Base-by-base conservation (phyloP, 1,140 invertebrate genomes). In the Drosophila novamexicana region DNA sequence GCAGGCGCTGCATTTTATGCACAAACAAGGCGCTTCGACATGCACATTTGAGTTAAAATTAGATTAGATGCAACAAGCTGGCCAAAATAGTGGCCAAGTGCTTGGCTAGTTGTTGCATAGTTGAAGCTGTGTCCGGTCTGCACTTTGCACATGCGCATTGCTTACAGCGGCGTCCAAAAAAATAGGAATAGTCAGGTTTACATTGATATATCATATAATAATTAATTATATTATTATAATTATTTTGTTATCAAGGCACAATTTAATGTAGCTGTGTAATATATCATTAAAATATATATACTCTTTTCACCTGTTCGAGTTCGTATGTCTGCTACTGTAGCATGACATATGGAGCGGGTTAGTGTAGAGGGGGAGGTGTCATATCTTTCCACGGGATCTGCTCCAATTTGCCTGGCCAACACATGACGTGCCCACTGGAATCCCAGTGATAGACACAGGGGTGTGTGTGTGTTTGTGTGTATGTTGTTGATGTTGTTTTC, bases 21-120 rank as follows among this genome's bases (percentile, higher is more conserved):
- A 57, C 72, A 70, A 70, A 75, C 73, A 75, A 64, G 67, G 73
- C 61, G 36, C 69, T 49, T 50, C 32, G 49, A 63, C 66, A 83
- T 82, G 80, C 80, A 75, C 75, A 37, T 80, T 83, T 58, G 49
- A 86, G 82, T 88, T 88, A 89, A 88, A 88, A 79, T 86, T 88
- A 88, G 83, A 88, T 86, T 86, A 89, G 74, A 70, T 89, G 66
- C 65, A 63, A 69, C 66, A 62, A 64, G 65, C 52, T 39, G 64
- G 39, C 56, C 39, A 32, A 69, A 22, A 36, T 44, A 57, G 10
- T 22, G 5, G 16, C 14, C 44, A 32, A 37, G 52, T 45, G 22
- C 22, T 29, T 29, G 22, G 22, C 22, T 29, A 29, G 22, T 22
- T 22, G 54, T 45, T 37, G 52, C n/a, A 4, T 10, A 50, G 47